Conservation (phyloP, 2,888 invertebrate species). For the Danaus chrysippus region DNA sequence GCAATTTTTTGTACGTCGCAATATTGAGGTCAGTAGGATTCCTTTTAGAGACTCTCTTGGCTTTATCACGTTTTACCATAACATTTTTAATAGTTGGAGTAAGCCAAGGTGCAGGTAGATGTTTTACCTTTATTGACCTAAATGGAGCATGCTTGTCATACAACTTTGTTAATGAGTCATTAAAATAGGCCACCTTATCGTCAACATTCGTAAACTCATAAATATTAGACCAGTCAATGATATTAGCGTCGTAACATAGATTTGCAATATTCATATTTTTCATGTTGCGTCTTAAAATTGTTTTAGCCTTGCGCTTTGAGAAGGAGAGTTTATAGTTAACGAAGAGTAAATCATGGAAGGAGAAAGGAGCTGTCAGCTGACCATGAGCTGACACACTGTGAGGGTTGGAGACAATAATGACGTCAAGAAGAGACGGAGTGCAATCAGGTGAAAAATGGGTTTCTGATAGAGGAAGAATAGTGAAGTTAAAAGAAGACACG, state of each 20-base stretch:
- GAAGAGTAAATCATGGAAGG: conserved; percentile 19
- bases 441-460: conserved; percentile 27
- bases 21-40: background rate
- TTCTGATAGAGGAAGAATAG: conserved; percentile 14
- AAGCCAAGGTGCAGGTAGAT: background rate
- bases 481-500: conserved; percentile 12
- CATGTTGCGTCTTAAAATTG: background rate
- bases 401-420: conserved; percentile 13
- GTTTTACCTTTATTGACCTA: no score
- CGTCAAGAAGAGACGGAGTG: conserved; percentile 21
- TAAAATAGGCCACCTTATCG: background rate
- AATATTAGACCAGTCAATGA: background rate
- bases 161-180: background rate
- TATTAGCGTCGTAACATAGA: conserved; percentile 1
- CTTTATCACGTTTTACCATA: background rate
- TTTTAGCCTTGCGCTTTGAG: no score
- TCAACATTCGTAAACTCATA: background rate
- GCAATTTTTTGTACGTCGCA: background rate
- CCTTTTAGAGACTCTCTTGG: background rate
- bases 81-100: background rate
- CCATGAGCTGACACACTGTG: conserved; percentile 21
- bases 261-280: no score
- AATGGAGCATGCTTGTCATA: no score
- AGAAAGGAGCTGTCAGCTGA: conserved; percentile 22
- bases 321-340: no score